Percentiles rank a stretch among this genome's conserved stretches.
phyloP scores from a whole-genome alignment of 2,113 vertebrate species.

The Osmerus mordax region DNA sequence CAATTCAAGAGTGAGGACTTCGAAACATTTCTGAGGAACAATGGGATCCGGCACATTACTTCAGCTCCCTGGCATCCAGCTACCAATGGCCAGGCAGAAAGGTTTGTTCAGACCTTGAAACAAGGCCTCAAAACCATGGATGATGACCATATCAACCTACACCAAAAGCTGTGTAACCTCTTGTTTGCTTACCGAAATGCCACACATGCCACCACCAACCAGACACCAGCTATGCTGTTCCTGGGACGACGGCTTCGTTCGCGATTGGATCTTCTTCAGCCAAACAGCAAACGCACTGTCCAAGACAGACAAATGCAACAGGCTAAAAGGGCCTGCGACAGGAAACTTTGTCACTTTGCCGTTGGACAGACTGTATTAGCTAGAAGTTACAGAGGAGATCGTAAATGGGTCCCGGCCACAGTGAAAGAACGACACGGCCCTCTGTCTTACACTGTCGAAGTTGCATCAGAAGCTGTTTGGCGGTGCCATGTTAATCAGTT shows the following conservation, averaged over 20 bases:
- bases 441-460: conserved; percentile 2
- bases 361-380: conserved; percentile 15
- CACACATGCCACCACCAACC: not conserved
- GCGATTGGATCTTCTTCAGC: conserved; percentile 1
- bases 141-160: not conserved
- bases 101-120: conserved; percentile 20
- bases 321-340: not conserved
- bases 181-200: conserved; percentile 13
- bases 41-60: conserved; percentile 15
- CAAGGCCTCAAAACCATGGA: conserved; percentile 2
- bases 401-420: conserved; percentile 8
- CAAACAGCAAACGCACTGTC: conserved; percentile 4
- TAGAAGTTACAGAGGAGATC: conserved; percentile 16
- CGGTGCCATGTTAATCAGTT: not conserved
- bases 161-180: conserved; percentile 9
- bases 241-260: not conserved
- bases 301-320: conserved; percentile 1
- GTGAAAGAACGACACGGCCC: conserved; percentile 8
- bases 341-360: not conserved
- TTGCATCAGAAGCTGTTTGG: not conserved
- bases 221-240: conserved; percentile 17
- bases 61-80: conserved; percentile 11
- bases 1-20: not conserved
- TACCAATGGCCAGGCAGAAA: conserved; percentile 22
- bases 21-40: conserved; percentile 15